These are phyloP conservation scores for Drosophila ezoana DNA, from an alignment of 2,888 invertebrate species.

Conservation along the genomic window DNA sequence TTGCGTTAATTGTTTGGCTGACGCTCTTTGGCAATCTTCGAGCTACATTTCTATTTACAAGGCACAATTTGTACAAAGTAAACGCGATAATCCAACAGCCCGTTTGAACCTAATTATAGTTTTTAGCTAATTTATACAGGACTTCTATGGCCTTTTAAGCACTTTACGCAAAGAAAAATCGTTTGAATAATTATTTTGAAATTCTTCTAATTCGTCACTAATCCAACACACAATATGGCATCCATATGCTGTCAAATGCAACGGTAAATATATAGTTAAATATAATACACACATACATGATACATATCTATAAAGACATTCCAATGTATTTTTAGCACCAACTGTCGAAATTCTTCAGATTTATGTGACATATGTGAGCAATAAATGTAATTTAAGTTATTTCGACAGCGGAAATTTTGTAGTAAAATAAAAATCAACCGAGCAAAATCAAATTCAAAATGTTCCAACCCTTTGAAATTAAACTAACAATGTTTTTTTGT, in stretches of 20 bases:
- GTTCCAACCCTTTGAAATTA: too few relatives aligned
- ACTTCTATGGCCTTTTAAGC: neutral
- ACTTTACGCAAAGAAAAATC: neutral
- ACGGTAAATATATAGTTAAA: neutral
- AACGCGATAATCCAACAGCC: too few relatives aligned
- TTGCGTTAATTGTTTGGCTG: constrained; percentile 1
- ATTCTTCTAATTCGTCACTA: neutral
- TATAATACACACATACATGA: neutral
- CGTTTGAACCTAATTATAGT: neutral
- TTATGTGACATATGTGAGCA: constrained; percentile 10
- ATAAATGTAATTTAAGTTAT: neutral
- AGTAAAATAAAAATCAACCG: neutral
- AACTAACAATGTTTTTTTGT: too few relatives aligned
- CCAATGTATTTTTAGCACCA: neutral
- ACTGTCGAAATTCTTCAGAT: constrained; percentile 1
- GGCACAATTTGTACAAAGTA: neutral
- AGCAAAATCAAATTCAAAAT: neutral
- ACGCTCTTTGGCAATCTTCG: neutral
- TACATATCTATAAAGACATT: neutral
- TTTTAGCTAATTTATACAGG: neutral
- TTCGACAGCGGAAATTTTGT: neutral
- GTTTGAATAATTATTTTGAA: neutral
- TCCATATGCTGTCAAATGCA: neutral
- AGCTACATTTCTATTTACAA: neutral
- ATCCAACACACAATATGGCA: constrained; percentile 15